phyloP scores from a whole-genome alignment of 1,140 invertebrate species.

The Calliopsis andreniformis region DNA sequence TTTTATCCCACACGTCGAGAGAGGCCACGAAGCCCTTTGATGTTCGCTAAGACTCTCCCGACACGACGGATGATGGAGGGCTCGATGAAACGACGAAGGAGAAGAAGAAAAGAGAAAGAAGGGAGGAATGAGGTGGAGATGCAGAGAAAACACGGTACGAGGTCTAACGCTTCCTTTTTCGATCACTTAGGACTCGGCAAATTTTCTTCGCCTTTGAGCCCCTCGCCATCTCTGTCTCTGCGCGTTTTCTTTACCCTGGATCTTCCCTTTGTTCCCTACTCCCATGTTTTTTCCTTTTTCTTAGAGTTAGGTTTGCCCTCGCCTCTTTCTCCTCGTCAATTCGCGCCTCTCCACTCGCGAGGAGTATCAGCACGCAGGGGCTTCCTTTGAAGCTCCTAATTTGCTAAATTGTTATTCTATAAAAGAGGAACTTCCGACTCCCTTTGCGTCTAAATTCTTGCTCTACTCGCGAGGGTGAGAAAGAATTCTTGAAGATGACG shows the following conservation, averaged over 20 bases:
- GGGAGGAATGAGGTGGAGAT: constrained; percentile 13
- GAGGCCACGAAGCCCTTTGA: constrained; percentile 67
- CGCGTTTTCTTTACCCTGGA: not conserved
- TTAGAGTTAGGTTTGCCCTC: constrained; percentile 25
- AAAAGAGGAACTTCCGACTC: constrained; percentile 53
- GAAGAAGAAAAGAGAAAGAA: constrained; percentile 5
- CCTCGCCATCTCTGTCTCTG: not conserved
- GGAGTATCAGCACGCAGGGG: constrained; percentile 56
- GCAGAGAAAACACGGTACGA: constrained; percentile 24
- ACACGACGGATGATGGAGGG: constrained; percentile 53
- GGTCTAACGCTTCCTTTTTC: constrained; percentile 51
- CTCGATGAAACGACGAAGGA: not conserved
- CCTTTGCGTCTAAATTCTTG: constrained; percentile 48
- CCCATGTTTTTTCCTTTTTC: constrained; percentile 20
- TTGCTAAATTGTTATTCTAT: constrained; percentile 76
- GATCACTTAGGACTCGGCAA: constrained; percentile 63
- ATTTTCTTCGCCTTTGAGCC: constrained; percentile 66
- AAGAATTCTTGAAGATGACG: constrained; percentile 40
- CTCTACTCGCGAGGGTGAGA: constrained; percentile 7
- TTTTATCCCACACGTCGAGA: constrained; percentile 50
- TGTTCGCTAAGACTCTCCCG: constrained; percentile 72
- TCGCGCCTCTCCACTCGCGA: constrained; percentile 32
- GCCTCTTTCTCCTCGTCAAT: constrained; percentile 20
- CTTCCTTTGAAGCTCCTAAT: constrained; percentile 75
- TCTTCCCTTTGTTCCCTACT: constrained; percentile 29